A percentile compares a stretch with the other conserved stretches of the same genome.
Evolutionary conservation across 2,888 invertebrate genomes (phyloP).

Genomic region (Horisme vitalbata): DNA sequence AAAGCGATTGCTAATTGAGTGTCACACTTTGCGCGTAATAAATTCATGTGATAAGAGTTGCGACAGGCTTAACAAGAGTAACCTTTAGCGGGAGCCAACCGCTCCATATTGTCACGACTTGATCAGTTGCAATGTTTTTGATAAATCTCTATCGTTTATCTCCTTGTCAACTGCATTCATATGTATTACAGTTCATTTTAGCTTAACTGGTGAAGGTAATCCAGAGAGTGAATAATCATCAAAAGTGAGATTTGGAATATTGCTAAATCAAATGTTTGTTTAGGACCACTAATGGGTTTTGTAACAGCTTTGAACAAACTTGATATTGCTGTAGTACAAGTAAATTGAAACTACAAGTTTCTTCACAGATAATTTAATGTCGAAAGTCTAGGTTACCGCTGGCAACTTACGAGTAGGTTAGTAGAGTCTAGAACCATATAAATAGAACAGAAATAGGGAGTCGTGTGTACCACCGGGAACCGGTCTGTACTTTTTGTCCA

Average conservation of each 20-base stretch:
- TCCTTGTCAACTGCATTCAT: conserved; percentile 50
- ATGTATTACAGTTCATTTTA: conserved; percentile 38
- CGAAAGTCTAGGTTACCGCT: conserved; percentile 33
- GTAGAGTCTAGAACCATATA: conserved; percentile 29
- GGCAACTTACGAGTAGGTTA: conserved; percentile 23
- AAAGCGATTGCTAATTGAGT: conserved; percentile 30
- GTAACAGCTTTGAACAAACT: conserved; percentile 70
- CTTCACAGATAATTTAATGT: conserved; percentile 45
- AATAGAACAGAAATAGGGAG: conserved; percentile 50
- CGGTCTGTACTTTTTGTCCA: conserved; percentile 34
- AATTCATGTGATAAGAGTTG: conserved; percentile 62
- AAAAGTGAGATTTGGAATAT: no score
- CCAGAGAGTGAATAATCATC: conserved; percentile 60
- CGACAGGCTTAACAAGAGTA: conserved; percentile 76
- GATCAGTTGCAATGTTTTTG: conserved; percentile 57
- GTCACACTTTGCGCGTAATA: conserved; percentile 38
- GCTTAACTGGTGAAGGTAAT: conserved; percentile 26
- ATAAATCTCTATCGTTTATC: conserved; percentile 70
- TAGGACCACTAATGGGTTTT: conserved; percentile 65
- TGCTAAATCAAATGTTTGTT: no score
- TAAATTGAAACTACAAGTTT: conserved; percentile 52
- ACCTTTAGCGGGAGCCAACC: conserved; percentile 73
- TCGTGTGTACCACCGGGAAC: conserved; percentile 39
- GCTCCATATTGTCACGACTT: conserved; percentile 76
- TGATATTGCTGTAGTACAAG: conserved; percentile 53